These are phyloP conservation scores for Tenthredo notha DNA, from an alignment of 2,888 invertebrate genomes.

Conservation along the genomic window DNA sequence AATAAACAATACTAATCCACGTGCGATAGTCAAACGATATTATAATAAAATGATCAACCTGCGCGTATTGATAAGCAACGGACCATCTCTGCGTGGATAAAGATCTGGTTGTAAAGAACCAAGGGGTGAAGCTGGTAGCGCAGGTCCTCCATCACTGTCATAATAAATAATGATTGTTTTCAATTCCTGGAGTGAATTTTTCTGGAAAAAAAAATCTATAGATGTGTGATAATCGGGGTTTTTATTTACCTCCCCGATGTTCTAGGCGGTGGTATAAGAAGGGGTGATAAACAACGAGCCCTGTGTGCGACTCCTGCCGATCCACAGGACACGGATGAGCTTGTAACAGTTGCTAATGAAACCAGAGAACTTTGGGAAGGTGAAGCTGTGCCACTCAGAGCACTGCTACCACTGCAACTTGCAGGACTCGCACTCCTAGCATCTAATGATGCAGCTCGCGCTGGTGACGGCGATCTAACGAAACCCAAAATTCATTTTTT, in stretches of 20 bases:
- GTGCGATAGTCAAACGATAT: neutral
- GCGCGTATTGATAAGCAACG: slow-evolving; percentile 85
- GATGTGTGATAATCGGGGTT: neutral
- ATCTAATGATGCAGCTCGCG: slow-evolving; percentile 88
- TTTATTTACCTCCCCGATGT: slow-evolving; percentile 72
- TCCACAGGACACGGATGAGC: slow-evolving; percentile 74
- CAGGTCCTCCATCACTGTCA: slow-evolving; percentile 74
- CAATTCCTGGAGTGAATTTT: slow-evolving; percentile 59
- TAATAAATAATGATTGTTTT: slow-evolving; percentile 68
- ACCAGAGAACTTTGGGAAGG: slow-evolving; percentile 87
- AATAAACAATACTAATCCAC: neutral
- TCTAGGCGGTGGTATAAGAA: slow-evolving; percentile 87
- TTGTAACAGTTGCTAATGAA: slow-evolving; percentile 80
- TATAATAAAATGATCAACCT: slow-evolving; percentile 60
- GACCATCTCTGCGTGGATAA: slow-evolving; percentile 90
- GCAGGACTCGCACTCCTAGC: slow-evolving; percentile 84
- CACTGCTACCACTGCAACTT: slow-evolving; percentile 74
- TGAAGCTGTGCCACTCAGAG: slow-evolving; percentile 80
- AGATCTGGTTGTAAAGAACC: slow-evolving; percentile 94
- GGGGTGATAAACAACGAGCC: slow-evolving; percentile 86
- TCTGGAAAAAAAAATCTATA: neutral
- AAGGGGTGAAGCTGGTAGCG: slow-evolving; percentile 82
- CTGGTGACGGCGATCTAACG: slow-evolving; percentile 87
- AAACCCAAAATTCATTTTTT: neutral
- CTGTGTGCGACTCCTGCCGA: slow-evolving; percentile 66